Evolutionary conservation across 2,888 invertebrate genomes (phyloP).

Genomic region (Epicampocera succincta): DNA sequence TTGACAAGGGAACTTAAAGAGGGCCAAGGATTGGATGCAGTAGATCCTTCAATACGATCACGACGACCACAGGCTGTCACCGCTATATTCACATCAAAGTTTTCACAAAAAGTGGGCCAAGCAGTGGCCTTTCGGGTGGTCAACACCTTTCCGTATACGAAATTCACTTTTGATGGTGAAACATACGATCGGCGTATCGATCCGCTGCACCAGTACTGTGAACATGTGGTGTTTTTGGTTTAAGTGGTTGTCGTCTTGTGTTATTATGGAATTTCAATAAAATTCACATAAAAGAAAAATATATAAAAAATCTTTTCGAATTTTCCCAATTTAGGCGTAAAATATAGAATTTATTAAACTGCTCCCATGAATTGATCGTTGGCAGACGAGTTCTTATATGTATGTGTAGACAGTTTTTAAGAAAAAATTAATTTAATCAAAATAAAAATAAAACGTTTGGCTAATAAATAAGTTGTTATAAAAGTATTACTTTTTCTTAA

Average conservation of each 20-base stretch:
- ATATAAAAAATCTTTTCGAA: no score
- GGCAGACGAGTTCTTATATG: no score
- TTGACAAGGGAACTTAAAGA: slow-evolving; percentile 82
- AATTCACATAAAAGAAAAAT: background rate
- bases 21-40: slow-evolving; percentile 82
- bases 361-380: no score
- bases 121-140: slow-evolving; percentile 83
- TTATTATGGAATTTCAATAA: background rate
- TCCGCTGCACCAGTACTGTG: slow-evolving; percentile 72
- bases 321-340: no score
- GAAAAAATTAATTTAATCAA: no score
- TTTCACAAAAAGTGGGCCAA: slow-evolving; percentile 84
- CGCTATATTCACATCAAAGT: slow-evolving; percentile 84
- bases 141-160: slow-evolving; percentile 82
- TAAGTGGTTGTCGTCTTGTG: slow-evolving; percentile 18
- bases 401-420: no score
- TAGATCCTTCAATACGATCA: slow-evolving; percentile 73
- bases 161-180: slow-evolving; percentile 84
- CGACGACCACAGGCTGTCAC: slow-evolving; percentile 82
- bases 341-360: no score
- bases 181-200: slow-evolving; percentile 84
- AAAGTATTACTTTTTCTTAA: no score
- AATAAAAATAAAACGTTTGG: no score
- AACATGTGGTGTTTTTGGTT: slow-evolving; percentile 71
- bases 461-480: no score